A percentile compares a stretch with the other conserved stretches of the same genome.
Evolutionary conservation across 1,140 invertebrate species (phyloP).

Genomic region (Trichoplusia ni): DNA sequence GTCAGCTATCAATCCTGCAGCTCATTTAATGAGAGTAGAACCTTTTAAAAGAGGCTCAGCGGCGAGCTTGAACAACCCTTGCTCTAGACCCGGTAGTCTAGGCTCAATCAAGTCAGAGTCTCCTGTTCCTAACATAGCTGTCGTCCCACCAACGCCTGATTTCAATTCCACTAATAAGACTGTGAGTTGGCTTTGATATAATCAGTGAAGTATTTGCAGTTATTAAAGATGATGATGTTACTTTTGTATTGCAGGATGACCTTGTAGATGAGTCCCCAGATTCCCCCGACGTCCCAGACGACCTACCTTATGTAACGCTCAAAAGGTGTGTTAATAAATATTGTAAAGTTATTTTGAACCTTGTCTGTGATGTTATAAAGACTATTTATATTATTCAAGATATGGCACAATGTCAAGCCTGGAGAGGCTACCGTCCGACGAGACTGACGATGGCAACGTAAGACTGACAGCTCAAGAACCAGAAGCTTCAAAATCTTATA

Average conservation of each 20-base stretch:
- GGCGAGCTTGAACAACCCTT: slow-evolving; percentile 47
- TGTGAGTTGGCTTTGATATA: slow-evolving; percentile 57
- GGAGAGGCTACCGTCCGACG: slow-evolving; percentile 84
- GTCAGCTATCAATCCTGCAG: slow-evolving; percentile 84
- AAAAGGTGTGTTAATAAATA: slow-evolving; percentile 60
- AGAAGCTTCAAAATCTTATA: slow-evolving; percentile 59
- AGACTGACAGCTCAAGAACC: slow-evolving; percentile 67
- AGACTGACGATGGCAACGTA: slow-evolving; percentile 81
- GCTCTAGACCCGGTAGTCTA: slow-evolving; percentile 66
- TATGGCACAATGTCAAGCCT: slow-evolving; percentile 90
- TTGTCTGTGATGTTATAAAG: background rate
- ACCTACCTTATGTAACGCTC: slow-evolving; percentile 72
- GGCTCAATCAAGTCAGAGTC: slow-evolving; percentile 70
- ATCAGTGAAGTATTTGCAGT: background rate
- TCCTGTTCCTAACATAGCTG: slow-evolving; percentile 86
- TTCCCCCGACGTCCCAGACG: slow-evolving; percentile 74
- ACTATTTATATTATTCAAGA: slow-evolving; percentile 48
- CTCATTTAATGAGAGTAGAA: slow-evolving; percentile 84
- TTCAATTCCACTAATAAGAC: slow-evolving; percentile 77
- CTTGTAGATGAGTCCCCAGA: slow-evolving; percentile 76
- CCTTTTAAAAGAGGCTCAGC: slow-evolving; percentile 67
- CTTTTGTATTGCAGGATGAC: slow-evolving; percentile 61
- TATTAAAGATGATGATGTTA: slow-evolving; percentile 4
- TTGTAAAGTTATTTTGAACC: background rate
- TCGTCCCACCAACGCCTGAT: slow-evolving; percentile 89